Percentiles rank a stretch among this genome's conserved stretches.
These are phyloP conservation scores for Drosophila nigrodunni DNA, from an alignment of 1,140 invertebrate species.

Conservation along the genomic window DNA sequence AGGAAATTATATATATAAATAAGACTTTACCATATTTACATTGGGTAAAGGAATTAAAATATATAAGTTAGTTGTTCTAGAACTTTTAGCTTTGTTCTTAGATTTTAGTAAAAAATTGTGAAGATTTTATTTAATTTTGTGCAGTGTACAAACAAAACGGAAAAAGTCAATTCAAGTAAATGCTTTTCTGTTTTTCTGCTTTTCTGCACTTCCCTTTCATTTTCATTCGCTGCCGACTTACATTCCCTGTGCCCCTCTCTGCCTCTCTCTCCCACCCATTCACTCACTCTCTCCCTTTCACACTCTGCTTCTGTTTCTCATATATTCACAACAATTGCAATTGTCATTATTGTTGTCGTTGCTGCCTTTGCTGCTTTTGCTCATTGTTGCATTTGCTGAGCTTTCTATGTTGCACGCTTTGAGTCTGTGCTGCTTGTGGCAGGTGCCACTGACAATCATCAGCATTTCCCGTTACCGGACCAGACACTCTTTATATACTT, in stretches of 20 bases:
- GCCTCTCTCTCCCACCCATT: background rate
- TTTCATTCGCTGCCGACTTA: conserved; percentile 5
- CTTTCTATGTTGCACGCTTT: conserved; percentile 42
- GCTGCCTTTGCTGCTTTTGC: conserved; percentile 31
- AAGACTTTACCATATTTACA: too few relatives aligned
- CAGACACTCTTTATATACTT: conserved; percentile 4
- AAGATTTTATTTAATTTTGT: too few relatives aligned
- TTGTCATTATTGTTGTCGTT: conserved; percentile 52
- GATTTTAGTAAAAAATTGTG: too few relatives aligned
- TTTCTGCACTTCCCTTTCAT: conserved; percentile 51
- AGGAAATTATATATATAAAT: too few relatives aligned
- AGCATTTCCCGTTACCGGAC: conserved; percentile 36
- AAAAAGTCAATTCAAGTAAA: conserved; percentile 78
- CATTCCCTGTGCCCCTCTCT: background rate
- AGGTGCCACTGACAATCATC: conserved; percentile 51
- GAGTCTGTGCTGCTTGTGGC: conserved; percentile 31
- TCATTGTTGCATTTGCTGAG: conserved; percentile 54
- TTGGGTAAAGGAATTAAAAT: too few relatives aligned
- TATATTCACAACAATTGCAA: conserved; percentile 54
- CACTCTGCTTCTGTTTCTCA: conserved; percentile 6
- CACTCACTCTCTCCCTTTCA: conserved; percentile 6
- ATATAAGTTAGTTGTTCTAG: too few relatives aligned
- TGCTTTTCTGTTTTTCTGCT: conserved; percentile 60
- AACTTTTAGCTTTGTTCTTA: too few relatives aligned
- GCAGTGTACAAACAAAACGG: conserved; percentile 60